Evolutionary conservation across 1,140 invertebrate genomes (phyloP), one percentile per base, ranked within the genome.

Genomic region (Mamestra configurata): DNA sequence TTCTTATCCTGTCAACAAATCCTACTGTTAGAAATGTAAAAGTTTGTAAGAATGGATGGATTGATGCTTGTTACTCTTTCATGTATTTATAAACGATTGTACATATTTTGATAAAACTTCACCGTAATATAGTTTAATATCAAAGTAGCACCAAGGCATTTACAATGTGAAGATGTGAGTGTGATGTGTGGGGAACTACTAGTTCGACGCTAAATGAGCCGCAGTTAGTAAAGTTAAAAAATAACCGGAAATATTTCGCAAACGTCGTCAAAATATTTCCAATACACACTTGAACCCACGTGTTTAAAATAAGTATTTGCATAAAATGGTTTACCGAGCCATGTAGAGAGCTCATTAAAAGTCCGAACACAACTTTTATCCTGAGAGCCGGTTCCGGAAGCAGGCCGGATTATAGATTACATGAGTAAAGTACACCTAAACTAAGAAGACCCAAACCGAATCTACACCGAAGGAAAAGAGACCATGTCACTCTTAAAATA

Each of bases 281-380:
- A 15, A 71, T 18, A 31, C 15, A 68, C 20, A 46, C 8, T 73
- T 57, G 20, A 35, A n/a, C 13, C 51, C 5, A 20, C 31, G 40
- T 57, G 18, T 24, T 73, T 73, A 43, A 11, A 40, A 40, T 37
- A 24, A 20, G 40, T 37, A 22, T 51, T 46, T 66, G 18, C 53
- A 73, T 73, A 72, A 72, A 77, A 31, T 49, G 55, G 22, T 73
- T 73, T 73, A 64, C 22, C 35, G 27, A 18, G 24, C 37, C 55
- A 61, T 75, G 57, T 73, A 13, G 31, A 53, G 22, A 70, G 57
- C 75, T 81, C 59, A 43, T 73, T 78, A 78, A 73, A 80, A 78
- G 68, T 77, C 43, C 22, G 46, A 31, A 72, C 43, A 53, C 46
- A 78, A 78, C 55, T 72, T 81, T 73, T 73, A 78, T 73, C n/a